Base-by-base conservation (phyloP, 1,140 invertebrate species). In the Agrilus planipennis region DNA sequence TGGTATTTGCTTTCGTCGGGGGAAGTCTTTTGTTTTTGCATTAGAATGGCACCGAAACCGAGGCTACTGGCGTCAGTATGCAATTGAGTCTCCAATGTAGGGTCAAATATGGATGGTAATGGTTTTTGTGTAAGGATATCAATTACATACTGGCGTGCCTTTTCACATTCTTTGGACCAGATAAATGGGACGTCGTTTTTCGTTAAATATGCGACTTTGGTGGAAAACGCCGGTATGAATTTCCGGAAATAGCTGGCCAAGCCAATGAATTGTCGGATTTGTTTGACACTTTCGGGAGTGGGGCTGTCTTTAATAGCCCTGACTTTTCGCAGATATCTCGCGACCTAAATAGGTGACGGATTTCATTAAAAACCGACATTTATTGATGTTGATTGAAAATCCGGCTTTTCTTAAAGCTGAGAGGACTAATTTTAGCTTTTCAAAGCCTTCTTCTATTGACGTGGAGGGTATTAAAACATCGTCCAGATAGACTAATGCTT, bases 201-300 rank as follows among this genome's bases (percentile, higher is more conserved):
- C n/a, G n/a, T n/a, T n/a, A n/a, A n/a, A n/a, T n/a, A n/a, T n/a
- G n/a, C n/a, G n/a, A n/a, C 31, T 16, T 9, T 15, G 6, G 7
- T 9, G 7, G 27, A 39, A 19, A 39, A 39, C 7, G n/a, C 19
- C 10, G 11, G 11, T n/a, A 60, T 51, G 39, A 61, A 62, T 30
- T 47, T 48, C 39, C 52, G 18, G 32, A 57, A 61, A 37, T 54
- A 64, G 15, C 46, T 48, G 4, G 49, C 36, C 10, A 70, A 42
- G 12, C 69, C 64, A 4, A 67, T 37, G 34, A 69, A 65, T 30
- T 44, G 41, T 28, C 58, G 41, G 1, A 69, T 30, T 16, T 55
- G 38, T 22, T n/a, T n/a, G n/a, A n/a, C n/a, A n/a, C n/a, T n/a
- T n/a, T n/a, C n/a, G n/a, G n/a, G n/a, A n/a, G n/a, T n/a, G n/a